Percentiles rank a stretch among this genome's conserved stretches.
phyloP scores from a whole-genome alignment of 2,888 invertebrate species.

The Dorcus hopei region DNA sequence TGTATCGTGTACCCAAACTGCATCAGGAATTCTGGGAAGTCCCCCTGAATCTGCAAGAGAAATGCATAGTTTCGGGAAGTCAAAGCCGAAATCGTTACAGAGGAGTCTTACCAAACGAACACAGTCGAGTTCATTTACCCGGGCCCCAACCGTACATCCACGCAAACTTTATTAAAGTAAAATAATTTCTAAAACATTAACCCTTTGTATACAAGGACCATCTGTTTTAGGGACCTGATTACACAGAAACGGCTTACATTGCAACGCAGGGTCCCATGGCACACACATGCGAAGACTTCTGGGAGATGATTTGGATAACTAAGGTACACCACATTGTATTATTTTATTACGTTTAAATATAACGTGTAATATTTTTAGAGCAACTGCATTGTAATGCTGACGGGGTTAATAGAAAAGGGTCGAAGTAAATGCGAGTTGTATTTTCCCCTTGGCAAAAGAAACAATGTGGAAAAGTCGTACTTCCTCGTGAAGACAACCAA shows the following conservation, averaged over 20 bases:
- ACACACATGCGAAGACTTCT: constrained; percentile 87
- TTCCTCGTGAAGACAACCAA: constrained; percentile 42
- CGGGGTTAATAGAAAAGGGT: constrained; percentile 80
- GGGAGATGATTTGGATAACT: constrained; percentile 72
- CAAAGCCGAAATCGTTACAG: constrained; percentile 87
- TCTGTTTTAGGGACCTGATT: constrained; percentile 76
- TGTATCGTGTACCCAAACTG: constrained; percentile 61
- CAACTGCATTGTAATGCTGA: constrained; percentile 78
- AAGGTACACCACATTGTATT: constrained; percentile 33
- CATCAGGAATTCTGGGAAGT: constrained; percentile 94
- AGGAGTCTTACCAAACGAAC: constrained; percentile 85
- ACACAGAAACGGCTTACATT: constrained; percentile 80
- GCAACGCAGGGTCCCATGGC: constrained; percentile 91
- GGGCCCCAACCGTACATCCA: constrained; percentile 79
- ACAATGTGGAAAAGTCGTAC: constrained; percentile 35
- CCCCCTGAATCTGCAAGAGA: constrained; percentile 87
- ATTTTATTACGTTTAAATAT: neutral
- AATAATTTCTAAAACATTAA: neutral
- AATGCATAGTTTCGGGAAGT: constrained; percentile 83
- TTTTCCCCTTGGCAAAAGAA: constrained; percentile 60
- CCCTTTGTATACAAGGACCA: neutral
- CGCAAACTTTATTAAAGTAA: constrained; percentile 88
- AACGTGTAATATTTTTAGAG: constrained; percentile 41
- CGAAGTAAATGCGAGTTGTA: constrained; percentile 87
- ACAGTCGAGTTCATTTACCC: constrained; percentile 75